Conservation (phyloP, 2,888 invertebrate species). For the Eupithecia subumbrata region DNA sequence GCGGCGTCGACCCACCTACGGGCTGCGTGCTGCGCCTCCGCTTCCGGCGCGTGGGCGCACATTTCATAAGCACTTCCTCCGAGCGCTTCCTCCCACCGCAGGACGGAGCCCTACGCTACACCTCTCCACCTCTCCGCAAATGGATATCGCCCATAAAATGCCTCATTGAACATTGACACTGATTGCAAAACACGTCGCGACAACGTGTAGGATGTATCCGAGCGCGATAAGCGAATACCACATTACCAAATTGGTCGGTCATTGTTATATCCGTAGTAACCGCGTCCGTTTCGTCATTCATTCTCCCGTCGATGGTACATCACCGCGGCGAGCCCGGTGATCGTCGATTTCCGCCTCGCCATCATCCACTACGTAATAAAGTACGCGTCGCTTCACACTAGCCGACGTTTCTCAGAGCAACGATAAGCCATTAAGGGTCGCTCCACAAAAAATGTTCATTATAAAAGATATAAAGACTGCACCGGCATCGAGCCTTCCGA, state of each 20-base stretch:
- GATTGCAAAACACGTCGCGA: slow-evolving; percentile 54
- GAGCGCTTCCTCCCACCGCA: slow-evolving; percentile 67
- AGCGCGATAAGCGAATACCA: slow-evolving; percentile 61
- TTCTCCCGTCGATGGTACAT: slow-evolving; percentile 56
- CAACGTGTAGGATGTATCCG: slow-evolving; percentile 59
- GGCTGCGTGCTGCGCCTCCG: slow-evolving; percentile 64
- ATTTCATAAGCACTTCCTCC: slow-evolving; percentile 78
- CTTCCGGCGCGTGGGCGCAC: slow-evolving; percentile 76
- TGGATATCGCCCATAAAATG: slow-evolving; percentile 52
- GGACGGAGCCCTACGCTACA: slow-evolving; percentile 48
- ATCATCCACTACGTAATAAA: slow-evolving; percentile 40
- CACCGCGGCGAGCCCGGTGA: slow-evolving; percentile 53
- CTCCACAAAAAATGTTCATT: slow-evolving; percentile 79
- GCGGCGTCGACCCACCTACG: slow-evolving; percentile 58
- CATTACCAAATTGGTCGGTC: slow-evolving; percentile 62
- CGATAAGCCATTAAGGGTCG: slow-evolving; percentile 78
- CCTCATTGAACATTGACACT: slow-evolving; percentile 50
- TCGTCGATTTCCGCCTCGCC: slow-evolving; percentile 55
- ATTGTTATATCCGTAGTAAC: slow-evolving; percentile 61
- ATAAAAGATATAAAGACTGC: slow-evolving; percentile 80
- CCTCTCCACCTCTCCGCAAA: slow-evolving; percentile 42
- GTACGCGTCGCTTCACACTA: slow-evolving; percentile 53
- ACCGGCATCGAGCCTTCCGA: slow-evolving; percentile 81
- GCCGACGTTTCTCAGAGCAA: slow-evolving; percentile 68
- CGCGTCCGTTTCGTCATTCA: slow-evolving; percentile 56